Conservation (phyloP, 2,888 invertebrate species). For the Limenitis camilla region DNA sequence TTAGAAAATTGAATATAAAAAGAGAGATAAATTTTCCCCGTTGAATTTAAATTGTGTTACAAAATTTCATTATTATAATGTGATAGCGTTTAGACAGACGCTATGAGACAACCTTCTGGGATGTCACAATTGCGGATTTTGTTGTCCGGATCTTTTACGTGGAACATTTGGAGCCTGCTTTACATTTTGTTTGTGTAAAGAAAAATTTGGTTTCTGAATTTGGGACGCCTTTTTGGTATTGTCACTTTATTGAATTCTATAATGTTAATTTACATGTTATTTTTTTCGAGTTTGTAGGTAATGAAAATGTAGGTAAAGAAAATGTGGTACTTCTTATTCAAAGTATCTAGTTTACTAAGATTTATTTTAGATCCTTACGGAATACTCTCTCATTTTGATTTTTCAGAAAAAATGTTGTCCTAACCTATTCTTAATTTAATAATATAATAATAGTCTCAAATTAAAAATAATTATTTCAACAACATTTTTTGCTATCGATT, state of each 20-base stretch:
- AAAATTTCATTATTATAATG: constrained; percentile 26
- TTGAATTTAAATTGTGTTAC: constrained; percentile 21
- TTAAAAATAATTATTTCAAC: too few relatives aligned
- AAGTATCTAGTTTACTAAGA: too few relatives aligned
- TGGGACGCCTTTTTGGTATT: constrained; percentile 6
- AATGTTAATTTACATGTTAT: too few relatives aligned
- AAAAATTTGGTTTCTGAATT: constrained; percentile 13
- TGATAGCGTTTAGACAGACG: constrained; percentile 23
- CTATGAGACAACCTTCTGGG: constrained; percentile 22
- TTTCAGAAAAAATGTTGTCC: too few relatives aligned
- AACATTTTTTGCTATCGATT: too few relatives aligned
- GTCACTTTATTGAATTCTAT: neutral
- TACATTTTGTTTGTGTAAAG: constrained; percentile 15
- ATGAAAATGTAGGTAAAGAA: too few relatives aligned
- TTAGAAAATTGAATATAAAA: constrained; percentile 12
- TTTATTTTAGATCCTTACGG: too few relatives aligned
- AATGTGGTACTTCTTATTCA: too few relatives aligned
- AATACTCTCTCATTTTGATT: too few relatives aligned
- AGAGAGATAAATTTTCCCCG: constrained; percentile 17
- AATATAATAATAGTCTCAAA: too few relatives aligned
- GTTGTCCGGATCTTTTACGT: constrained; percentile 19
- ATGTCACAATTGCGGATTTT: constrained; percentile 26
- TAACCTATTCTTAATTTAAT: too few relatives aligned
- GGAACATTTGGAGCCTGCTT: constrained; percentile 18
- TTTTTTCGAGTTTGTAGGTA: too few relatives aligned